A percentile compares a stretch with the other conserved stretches of the same genome.
These are phyloP conservation scores for Cercocebus atys DNA, from an alignment of 2,113 vertebrate genomes.

Conservation along the genomic window DNA sequence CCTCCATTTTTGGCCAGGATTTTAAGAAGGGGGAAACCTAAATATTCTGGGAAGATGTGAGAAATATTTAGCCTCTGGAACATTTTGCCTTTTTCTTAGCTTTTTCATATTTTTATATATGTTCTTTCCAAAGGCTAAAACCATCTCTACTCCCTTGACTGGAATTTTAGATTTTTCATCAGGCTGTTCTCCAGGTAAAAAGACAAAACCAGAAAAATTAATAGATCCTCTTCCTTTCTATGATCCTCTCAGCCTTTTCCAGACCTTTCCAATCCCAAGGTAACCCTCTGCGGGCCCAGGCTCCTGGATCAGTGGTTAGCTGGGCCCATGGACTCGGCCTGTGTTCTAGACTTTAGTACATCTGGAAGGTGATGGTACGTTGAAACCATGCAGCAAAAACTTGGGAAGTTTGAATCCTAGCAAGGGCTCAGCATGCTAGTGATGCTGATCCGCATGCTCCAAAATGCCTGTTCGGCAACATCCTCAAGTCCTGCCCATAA, in stretches of 20 bases:
- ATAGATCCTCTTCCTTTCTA: background rate
- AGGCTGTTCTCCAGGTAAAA: constrained; percentile 15
- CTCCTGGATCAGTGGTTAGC: background rate
- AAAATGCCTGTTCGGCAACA: background rate
- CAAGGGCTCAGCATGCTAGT: background rate
- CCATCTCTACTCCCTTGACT: background rate
- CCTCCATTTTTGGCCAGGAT: constrained; percentile 1
- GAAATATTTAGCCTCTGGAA: constrained; percentile 37
- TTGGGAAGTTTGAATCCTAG: background rate
- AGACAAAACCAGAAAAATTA: background rate
- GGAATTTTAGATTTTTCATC: constrained; percentile 30
- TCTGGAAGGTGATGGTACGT: background rate
- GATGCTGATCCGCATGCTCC: background rate
- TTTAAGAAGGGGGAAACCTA: constrained; percentile 35
- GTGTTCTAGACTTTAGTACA: background rate
- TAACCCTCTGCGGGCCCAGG: background rate
- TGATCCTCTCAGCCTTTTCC: background rate
- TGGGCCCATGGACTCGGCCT: background rate
- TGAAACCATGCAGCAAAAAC: background rate
- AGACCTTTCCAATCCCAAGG: background rate
- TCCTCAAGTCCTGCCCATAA: background rate
- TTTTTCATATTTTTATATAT: constrained; percentile 33
- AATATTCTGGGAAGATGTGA: constrained; percentile 28
- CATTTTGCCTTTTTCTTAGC: constrained; percentile 34
- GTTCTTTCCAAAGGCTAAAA: constrained; percentile 45